phyloP scores from a whole-genome alignment of 2,797 vertebrate species.

The Chaetodon trifasciatus region DNA sequence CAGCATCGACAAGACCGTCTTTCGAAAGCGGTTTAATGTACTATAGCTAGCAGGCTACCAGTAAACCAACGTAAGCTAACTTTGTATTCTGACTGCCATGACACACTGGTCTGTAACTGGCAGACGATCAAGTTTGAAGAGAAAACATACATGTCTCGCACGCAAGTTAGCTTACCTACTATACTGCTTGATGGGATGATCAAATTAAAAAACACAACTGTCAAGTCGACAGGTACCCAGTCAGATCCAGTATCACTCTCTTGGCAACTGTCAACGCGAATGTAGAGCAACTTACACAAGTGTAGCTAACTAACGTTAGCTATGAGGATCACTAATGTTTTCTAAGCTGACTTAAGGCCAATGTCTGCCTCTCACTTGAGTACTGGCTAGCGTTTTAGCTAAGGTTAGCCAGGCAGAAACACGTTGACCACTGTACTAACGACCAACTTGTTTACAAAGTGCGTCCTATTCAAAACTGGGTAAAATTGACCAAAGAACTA shows the following conservation, averaged over 20 bases:
- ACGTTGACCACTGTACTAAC: constrained; percentile 16
- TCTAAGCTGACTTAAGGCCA: constrained; percentile 71
- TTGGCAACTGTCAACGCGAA: constrained; percentile 48
- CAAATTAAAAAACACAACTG: constrained; percentile 40
- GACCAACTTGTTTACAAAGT: constrained; percentile 38
- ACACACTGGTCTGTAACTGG: constrained; percentile 45
- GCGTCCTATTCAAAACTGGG: background rate
- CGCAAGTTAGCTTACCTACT: constrained; percentile 40
- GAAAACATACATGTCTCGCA: constrained; percentile 33
- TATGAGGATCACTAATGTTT: constrained; percentile 59
- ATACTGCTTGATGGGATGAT: background rate
- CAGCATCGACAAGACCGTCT: constrained; percentile 65
- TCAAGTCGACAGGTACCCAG: constrained; percentile 37
- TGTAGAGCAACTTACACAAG: constrained; percentile 28
- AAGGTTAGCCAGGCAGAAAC: constrained; percentile 45
- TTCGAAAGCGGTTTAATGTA: constrained; percentile 63
- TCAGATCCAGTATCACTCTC: constrained; percentile 33
- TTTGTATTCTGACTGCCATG: constrained; percentile 51
- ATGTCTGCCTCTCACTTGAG: constrained; percentile 47
- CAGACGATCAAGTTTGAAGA: constrained; percentile 46
- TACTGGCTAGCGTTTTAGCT: constrained; percentile 51
- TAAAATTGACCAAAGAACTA: background rate
- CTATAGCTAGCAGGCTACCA: constrained; percentile 65
- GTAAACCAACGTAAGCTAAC: constrained; percentile 53
- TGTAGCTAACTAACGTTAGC: constrained; percentile 44